Evolutionary conservation across 2,797 vertebrate species (phyloP).

Genomic region (Champsocephalus esox): DNA sequence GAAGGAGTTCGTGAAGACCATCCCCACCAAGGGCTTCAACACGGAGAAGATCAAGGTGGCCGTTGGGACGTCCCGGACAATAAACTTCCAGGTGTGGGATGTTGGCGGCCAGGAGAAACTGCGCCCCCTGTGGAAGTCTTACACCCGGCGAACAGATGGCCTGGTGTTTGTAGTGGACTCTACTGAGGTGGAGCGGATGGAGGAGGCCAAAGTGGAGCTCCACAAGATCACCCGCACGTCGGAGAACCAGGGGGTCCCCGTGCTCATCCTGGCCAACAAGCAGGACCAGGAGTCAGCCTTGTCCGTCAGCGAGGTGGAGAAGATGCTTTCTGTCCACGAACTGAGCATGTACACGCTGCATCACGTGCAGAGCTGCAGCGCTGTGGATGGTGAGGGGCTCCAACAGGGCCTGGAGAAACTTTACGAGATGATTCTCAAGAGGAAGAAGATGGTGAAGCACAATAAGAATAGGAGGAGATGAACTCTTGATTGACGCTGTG

Average conservation of each 20-base stretch:
- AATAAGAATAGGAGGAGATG: slow-evolving; percentile 87
- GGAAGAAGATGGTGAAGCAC: slow-evolving; percentile 87
- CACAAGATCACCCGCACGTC: slow-evolving; percentile 90
- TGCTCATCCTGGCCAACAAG: slow-evolving; percentile 92
- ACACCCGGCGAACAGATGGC: slow-evolving; percentile 90
- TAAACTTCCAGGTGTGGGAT: slow-evolving; percentile 93
- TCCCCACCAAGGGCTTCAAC: slow-evolving; percentile 94
- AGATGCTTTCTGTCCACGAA: slow-evolving; percentile 87
- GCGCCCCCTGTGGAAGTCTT: slow-evolving; percentile 92
- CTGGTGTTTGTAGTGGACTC: slow-evolving; percentile 93
- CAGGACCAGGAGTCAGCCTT: slow-evolving; percentile 88
- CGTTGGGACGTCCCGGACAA: slow-evolving; percentile 83
- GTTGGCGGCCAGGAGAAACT: slow-evolving; percentile 94
- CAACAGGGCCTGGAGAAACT: slow-evolving; percentile 90
- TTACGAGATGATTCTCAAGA: slow-evolving; percentile 92
- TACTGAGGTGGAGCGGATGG: slow-evolving; percentile 88
- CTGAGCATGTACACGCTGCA: slow-evolving; percentile 85
- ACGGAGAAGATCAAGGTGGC: slow-evolving; percentile 91
- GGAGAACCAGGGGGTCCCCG: slow-evolving; percentile 91
- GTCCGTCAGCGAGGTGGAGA: slow-evolving; percentile 87
- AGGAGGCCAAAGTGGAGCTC: slow-evolving; percentile 92
- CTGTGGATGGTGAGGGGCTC: slow-evolving; percentile 89
- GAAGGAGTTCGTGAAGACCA: slow-evolving; percentile 91
- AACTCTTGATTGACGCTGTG: slow-evolving; percentile 48
- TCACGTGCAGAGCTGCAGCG: slow-evolving; percentile 91